These are phyloP conservation scores for Channa striata DNA, from an alignment of 2,797 vertebrate species.

Conservation along the genomic window DNA sequence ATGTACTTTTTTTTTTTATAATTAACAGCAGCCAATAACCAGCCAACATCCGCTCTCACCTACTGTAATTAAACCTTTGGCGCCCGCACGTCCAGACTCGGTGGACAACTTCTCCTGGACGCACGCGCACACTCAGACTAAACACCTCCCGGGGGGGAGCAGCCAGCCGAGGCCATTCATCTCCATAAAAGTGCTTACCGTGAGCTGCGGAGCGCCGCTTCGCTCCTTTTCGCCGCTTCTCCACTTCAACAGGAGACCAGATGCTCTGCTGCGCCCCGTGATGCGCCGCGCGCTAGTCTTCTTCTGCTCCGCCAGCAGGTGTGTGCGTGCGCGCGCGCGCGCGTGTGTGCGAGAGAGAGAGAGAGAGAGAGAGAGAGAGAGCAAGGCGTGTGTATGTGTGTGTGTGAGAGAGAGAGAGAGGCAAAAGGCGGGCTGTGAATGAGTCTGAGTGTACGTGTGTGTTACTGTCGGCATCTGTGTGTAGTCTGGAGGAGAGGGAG, in stretches of 20 bases:
- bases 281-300: slow-evolving; percentile 29
- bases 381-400: background rate
- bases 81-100: slow-evolving; percentile 10
- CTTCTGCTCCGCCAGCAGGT: slow-evolving; percentile 42
- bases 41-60: slow-evolving; percentile 1
- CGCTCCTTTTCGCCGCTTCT: slow-evolving; percentile 31
- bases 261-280: slow-evolving; percentile 34
- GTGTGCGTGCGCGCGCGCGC: slow-evolving; percentile 12
- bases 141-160: slow-evolving; percentile 7
- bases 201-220: slow-evolving; percentile 18
- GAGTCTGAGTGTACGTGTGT: slow-evolving; percentile 3
- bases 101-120: slow-evolving; percentile 33
- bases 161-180: slow-evolving; percentile 15
- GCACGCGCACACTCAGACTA: slow-evolving; percentile 3
- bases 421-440: background rate
- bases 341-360: background rate
- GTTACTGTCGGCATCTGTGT: slow-evolving; percentile 51
- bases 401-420: background rate
- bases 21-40: slow-evolving; percentile 43
- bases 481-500: slow-evolving; percentile 62
- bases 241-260: slow-evolving; percentile 33
- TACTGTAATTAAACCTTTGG: slow-evolving; percentile 13
- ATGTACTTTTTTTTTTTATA: background rate
- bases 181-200: slow-evolving; percentile 57
- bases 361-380: background rate